Evolutionary conservation across 2,797 vertebrate species (phyloP), one percentile per base, ranked within the genome.

Genomic region (Nyctalus aviator): DNA sequence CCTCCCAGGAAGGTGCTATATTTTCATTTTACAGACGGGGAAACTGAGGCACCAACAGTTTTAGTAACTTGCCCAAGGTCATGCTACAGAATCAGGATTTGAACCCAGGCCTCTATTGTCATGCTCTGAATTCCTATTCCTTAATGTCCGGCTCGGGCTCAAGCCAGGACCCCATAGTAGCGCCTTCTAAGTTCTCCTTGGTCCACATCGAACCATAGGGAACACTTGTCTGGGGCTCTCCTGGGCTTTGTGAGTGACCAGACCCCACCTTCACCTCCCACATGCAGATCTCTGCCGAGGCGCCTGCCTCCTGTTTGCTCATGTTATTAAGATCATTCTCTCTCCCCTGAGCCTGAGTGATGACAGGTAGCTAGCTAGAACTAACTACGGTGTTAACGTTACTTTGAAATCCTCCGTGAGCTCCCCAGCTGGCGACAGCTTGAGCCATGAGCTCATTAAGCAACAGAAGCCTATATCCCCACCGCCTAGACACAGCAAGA

Each of bases 381-480:
- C 94, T 85, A 94, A 94, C 77, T 71, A 57, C 79, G 55, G 48
- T 25, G 17, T 91, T 95, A 82, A 83, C 92, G 88, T 78, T 53
- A 46, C 92, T 85, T 95, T 95, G 92, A 91, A 94, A 84, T 76
- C 86, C 57, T 82, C 69, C 2, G 0, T 5, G 14, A 76, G 64
- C 79, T 86, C 68, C 78, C 35, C 46, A 69, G 90, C 93, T 88
- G 77, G 64, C 93, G 90, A 92, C n/a, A 84, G 76, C 88, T 64
- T 83, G 93, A 91, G 66, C 90, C 73, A 41, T 37, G 66, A 95
- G 88, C 94, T 97, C 95, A 93, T 95, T 95, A 96, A 87, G 68
- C 30, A 81, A 53, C 90, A 90, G 82, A 95, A 94, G 75, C 91
- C 75, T 78, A 55, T 89, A 88, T 92, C 76, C 62, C 77, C 18